Evolutionary conservation across 2,797 vertebrate species (phyloP), one percentile per base, ranked within the genome.

Genomic region (Centroberyx gerrardi): DNA sequence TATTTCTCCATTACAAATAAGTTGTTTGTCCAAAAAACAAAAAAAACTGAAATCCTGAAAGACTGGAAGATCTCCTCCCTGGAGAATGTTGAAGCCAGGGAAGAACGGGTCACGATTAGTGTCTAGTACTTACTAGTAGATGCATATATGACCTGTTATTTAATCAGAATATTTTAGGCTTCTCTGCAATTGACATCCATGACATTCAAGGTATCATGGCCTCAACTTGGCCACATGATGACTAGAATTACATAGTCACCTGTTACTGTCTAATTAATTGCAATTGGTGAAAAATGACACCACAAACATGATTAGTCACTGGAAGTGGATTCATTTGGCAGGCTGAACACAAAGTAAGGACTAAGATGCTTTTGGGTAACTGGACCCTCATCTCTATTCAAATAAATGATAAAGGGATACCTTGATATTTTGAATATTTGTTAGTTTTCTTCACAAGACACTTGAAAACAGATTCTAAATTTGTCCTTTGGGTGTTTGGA

Each of bases 331-430:
- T 49, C 2, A 4, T 42, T 40, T 42, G 9, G 27, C 17, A 3
- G 2, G 8, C 8, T n/a, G 15, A 73, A 51, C 44, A 28, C 13
- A 33, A 15, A 18, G 6, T 60, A 7, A 42, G 4, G 48, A 3
- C 38, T 36, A 12, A 58, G 68, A 71, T 80, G 72, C 66, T 74
- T 84, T 76, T 52, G 58, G 61, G 27, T 13, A 78, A 54, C 51
- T 27, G 28, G 5, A 62, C 33, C 48, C 8, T 22, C 4, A 14
- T 40, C 18, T 44, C n/a, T 63, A 14, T 56, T 48, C 1, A 46
- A 29, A 31, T 52, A 22, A 46, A 62, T 52, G n/a, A 13, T 10
- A 49, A 8, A 55, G 8, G 1, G 9, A 60, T 63, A 48, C 28
- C 22, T 0, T 66, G 29, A 29, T 12, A 42, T 63, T 53, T 62